phyloP scores from a whole-genome alignment of 1,140 invertebrate species.

The Calliopsis andreniformis region DNA sequence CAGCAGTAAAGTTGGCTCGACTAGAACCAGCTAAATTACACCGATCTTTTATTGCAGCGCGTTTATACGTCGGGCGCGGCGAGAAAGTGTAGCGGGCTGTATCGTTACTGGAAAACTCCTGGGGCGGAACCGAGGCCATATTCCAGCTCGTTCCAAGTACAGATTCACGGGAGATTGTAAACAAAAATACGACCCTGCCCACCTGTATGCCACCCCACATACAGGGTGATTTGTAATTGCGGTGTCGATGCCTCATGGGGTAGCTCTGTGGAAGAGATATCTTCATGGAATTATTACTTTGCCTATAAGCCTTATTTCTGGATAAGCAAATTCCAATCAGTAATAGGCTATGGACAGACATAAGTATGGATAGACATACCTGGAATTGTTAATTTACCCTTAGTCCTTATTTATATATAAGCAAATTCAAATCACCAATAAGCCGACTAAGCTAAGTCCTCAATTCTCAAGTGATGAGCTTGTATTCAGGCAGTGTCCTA shows the following conservation, averaged over 20 bases:
- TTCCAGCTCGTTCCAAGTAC: slow-evolving; percentile 50
- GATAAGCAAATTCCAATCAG: too few relatives aligned
- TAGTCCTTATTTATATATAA: too few relatives aligned
- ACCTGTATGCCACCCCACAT: slow-evolving; percentile 7
- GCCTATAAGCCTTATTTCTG: too few relatives aligned
- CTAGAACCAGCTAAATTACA: slow-evolving; percentile 50
- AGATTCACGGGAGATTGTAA: slow-evolving; percentile 61
- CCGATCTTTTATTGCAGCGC: slow-evolving; percentile 59
- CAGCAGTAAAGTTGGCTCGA: slow-evolving; percentile 31
- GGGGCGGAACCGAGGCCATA: slow-evolving; percentile 25
- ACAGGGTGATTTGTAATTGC: not conserved
- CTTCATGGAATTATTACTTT: too few relatives aligned
- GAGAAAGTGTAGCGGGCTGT: slow-evolving; percentile 4
- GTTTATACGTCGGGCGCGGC: slow-evolving; percentile 33
- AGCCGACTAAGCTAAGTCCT: too few relatives aligned
- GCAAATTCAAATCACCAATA: too few relatives aligned
- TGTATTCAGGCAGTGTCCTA: too few relatives aligned
- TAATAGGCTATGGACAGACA: too few relatives aligned
- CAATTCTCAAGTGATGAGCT: too few relatives aligned
- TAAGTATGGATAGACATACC: too few relatives aligned
- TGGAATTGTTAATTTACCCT: too few relatives aligned
- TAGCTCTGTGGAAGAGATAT: too few relatives aligned
- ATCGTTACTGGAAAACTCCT: slow-evolving; percentile 42
- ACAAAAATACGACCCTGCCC: slow-evolving; percentile 64
- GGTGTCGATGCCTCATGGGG: not conserved